Base-by-base conservation (phyloP, 1,140 invertebrate species). In the Megalopta genalis region DNA sequence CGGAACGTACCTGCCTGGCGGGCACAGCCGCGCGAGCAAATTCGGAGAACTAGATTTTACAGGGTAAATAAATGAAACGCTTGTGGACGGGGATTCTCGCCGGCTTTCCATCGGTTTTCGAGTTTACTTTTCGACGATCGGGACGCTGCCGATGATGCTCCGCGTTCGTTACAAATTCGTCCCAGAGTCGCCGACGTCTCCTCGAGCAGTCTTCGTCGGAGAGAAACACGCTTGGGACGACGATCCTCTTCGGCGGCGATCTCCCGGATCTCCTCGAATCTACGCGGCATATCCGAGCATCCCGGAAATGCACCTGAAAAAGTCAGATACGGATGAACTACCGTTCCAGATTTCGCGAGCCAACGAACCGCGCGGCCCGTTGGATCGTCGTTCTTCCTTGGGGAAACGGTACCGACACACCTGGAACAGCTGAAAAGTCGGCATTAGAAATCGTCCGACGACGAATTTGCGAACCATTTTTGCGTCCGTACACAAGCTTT, bases 211-310 rank as follows among this genome's bases (percentile, higher is more conserved):
- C n/a, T n/a, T n/a, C n/a, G n/a, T n/a, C n/a, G n/a, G n/a, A 4
- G 49, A 5, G 16, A 5, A 52, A 18, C 16, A 18, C 16, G 5
- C 49, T 52, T 21, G 14, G 6, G 4, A 52, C 49, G 4, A 52
- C 49, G 49, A 52, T 52, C 49, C 49, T 21, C 49, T 52, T 52
- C 16, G 49, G 1, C 49, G 16, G 5, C 5, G 16, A 21, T 3
- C 10, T 49, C 10, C 8, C 92, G 63, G 93, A 93, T 60, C 93
- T 63, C 94, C 94, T 77, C 92, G 76, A 46, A 46, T 46, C 2
- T 46, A 46, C 39, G 1, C 76, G 66, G 75, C 88, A 88, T 18
- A 81, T 75, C 25, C 74, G 68, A 1, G 83, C 85, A 66, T 81
- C 80, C 8, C 73, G 65, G 2, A 73, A 86, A 67, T 25, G 59